These are phyloP conservation scores for Bradypodion pumilum DNA, from an alignment of 2,797 vertebrate genomes.

Conservation along the genomic window DNA sequence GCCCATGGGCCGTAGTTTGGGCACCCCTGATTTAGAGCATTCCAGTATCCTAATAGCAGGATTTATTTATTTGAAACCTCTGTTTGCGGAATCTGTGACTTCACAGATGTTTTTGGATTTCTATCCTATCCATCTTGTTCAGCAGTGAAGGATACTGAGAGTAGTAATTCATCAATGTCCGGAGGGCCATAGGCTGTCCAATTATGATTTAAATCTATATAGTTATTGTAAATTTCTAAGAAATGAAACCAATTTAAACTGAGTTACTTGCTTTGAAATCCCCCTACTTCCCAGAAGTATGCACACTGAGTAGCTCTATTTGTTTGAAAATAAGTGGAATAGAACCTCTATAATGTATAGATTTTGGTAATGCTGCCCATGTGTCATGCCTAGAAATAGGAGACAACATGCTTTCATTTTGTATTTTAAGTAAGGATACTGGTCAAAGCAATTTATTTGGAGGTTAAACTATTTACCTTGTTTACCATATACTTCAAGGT, in stretches of 20 bases:
- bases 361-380: background rate
- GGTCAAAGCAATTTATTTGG: background rate
- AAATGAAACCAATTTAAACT: background rate
- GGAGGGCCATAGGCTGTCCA: too few species aligned
- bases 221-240: background rate
- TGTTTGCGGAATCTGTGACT: too few species aligned
- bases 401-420: background rate
- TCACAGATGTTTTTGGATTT: too few species aligned
- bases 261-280: background rate
- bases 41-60: too few species aligned
- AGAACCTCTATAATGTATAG: background rate
- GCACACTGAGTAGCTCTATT: background rate
- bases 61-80: too few species aligned
- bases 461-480: background rate
- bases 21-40: too few species aligned
- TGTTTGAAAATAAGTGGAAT: background rate
- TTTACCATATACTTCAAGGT: too few species aligned
- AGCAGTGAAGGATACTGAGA: too few species aligned
- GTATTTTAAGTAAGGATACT: background rate
- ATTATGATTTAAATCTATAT: too few species aligned
- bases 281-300: background rate
- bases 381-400: background rate
- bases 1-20: too few species aligned
- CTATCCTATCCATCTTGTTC: too few species aligned
- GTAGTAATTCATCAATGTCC: too few species aligned